A percentile compares a stretch with the other conserved stretches of the same genome.
Evolutionary conservation across 1,140 invertebrate species (phyloP).

Genomic region (Caenorhabditis remanei): DNA sequence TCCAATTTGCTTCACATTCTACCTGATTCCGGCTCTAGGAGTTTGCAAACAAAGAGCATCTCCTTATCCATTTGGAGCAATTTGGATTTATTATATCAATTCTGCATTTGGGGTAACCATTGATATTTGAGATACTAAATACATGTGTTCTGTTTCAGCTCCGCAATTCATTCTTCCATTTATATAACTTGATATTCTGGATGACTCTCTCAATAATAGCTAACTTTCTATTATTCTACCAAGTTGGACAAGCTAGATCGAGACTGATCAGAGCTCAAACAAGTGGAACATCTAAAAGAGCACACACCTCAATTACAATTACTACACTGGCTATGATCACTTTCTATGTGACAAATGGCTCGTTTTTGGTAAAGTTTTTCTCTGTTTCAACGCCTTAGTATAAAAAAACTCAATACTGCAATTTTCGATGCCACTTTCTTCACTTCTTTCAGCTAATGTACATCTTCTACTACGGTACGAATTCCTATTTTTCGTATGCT

Average conservation of each 20-base stretch:
- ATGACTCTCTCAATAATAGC: background rate
- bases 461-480: constrained; percentile 13
- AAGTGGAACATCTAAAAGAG: background rate
- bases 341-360: constrained; percentile 10
- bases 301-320: background rate
- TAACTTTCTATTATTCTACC: background rate
- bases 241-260: background rate
- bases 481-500: background rate
- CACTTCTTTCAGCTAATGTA: background rate
- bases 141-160: background rate
- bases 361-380: constrained; percentile 6
- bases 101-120: constrained; percentile 10
- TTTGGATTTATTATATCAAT: constrained; percentile 27
- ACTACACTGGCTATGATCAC: constrained; percentile 4
- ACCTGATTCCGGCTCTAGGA: constrained; percentile 8
- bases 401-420: background rate
- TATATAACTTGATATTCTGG: constrained; percentile 19
- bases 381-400: background rate
- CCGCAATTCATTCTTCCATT: background rate
- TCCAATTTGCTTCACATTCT: constrained; percentile 23
- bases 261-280: background rate
- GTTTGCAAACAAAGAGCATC: background rate
- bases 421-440: background rate
- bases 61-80: constrained; percentile 13
- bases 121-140: background rate